Percentiles rank a stretch among this genome's conserved stretches.
Conservation (phyloP, 1,140 invertebrate species). For the Bombus superbus region DNA sequence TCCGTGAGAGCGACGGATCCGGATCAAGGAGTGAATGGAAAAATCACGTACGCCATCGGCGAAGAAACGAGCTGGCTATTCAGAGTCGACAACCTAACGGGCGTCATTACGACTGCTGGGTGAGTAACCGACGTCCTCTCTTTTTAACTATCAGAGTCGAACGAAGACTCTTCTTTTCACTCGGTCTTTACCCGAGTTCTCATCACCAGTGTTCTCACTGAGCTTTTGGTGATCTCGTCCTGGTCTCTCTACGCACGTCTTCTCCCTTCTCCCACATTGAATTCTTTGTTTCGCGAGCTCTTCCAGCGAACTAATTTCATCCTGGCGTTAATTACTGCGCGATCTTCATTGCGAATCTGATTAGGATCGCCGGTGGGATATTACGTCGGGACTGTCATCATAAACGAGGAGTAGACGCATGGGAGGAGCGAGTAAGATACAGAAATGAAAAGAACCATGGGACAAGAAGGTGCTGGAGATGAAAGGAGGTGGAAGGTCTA, state of each 20-base stretch:
- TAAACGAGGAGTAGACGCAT: constrained; percentile 60
- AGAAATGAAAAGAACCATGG: constrained; percentile 18
- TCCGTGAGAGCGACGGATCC: constrained; percentile 93
- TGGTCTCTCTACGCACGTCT: not conserved
- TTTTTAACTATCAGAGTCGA: not conserved
- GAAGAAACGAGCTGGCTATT: constrained; percentile 96
- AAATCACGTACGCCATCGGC: constrained; percentile 94
- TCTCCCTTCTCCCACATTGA: not conserved
- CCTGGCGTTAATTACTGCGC: constrained; percentile 76
- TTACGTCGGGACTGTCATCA: constrained; percentile 67
- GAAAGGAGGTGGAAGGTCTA: constrained; percentile 52
- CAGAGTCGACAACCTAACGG: constrained; percentile 95
- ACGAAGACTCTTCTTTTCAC: not conserved
- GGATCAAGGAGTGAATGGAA: constrained; percentile 94
- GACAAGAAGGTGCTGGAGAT: not conserved
- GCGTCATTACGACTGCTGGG: constrained; percentile 95
- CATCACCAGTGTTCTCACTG: not conserved
- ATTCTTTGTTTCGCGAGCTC: not conserved
- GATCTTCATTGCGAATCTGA: constrained; percentile 76
- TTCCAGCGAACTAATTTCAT: constrained; percentile 66
- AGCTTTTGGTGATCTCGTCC: not conserved
- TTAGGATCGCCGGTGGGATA: constrained; percentile 73
- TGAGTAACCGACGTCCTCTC: constrained; percentile 82
- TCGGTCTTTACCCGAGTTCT: not conserved
- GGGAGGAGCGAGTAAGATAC: constrained; percentile 13